Base-by-base conservation (phyloP, 2,888 invertebrate species). In the Anaspis maculata region DNA sequence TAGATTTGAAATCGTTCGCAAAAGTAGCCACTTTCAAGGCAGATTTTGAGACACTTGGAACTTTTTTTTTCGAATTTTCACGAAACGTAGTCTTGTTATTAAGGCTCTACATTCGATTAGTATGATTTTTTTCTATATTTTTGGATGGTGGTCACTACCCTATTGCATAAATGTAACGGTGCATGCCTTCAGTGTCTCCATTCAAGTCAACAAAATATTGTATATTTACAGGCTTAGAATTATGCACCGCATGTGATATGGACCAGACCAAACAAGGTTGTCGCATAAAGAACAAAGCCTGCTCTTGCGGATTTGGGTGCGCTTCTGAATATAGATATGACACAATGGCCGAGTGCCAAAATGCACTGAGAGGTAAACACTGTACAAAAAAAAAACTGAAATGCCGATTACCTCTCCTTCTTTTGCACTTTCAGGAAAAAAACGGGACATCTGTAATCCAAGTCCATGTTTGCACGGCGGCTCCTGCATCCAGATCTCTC, bases 241-340 rank as follows among this genome's bases (percentile, higher is more conserved):
- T 55, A 15, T 55, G 57, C 45, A 43, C 43, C 25, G 60, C 67
- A 15, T 80, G 80, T 47, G 76, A 77, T 24, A 60, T 69, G 24
- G 71, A 72, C 23, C 71, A 78, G 46, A 64, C 67, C 29, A 70
- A 72, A 32, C 68, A 71, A 50, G 82, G 82, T 7, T 83, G 82
- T 62, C 70, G 77, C 47, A 77, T 82, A 44, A 66, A 68, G 41
- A 75, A 73, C 13, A 64, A 70, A 4, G 61, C 67, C 15, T 83
- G 83, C 58, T 67, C 69, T 3, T 83, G 83, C 51, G 78, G 76
- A 7, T 73, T 66, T 39, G 82, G 81, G 1, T 83, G 82, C 57
- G 71, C 68, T 40, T 70, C 73, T 0, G 81, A 82, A 49, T 82
- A 70, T 56, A 68, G 75, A 53, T 83, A 78, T 56, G 67, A 67